These are phyloP conservation scores for Oreotragus oreotragus DNA, from an alignment of 2,113 vertebrate genomes.

Conservation along the genomic window DNA sequence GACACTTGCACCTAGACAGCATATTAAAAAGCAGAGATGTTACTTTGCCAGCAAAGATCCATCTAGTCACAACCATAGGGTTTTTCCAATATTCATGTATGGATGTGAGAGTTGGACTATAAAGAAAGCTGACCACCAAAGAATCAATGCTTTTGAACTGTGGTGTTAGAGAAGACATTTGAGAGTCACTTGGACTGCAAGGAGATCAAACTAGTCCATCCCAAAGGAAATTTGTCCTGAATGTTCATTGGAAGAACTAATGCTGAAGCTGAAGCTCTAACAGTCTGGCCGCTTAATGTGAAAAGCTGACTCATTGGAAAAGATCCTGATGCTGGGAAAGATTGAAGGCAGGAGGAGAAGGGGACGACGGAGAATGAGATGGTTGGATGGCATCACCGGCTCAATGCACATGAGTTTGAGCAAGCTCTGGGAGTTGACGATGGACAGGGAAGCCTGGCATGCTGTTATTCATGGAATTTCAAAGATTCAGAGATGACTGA, in stretches of 20 bases:
- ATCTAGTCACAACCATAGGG: background rate
- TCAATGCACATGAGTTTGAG: background rate
- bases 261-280: background rate
- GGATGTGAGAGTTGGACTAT: background rate
- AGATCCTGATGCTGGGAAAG: background rate
- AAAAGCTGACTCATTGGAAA: background rate
- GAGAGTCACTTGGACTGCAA: background rate
- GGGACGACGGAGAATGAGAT: fast-evolving
- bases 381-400: background rate
- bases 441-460: background rate
- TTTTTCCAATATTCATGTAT: background rate
- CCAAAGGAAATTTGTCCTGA: background rate
- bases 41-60: background rate
- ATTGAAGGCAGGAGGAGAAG: background rate
- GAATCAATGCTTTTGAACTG: background rate
- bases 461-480: background rate
- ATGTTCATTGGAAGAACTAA: background rate
- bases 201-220: background rate
- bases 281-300: background rate
- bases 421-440: background rate
- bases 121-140: background rate
- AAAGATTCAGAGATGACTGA: background rate
- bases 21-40: background rate
- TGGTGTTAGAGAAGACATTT: background rate
- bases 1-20: background rate